These are phyloP conservation scores for Galaxea fascicularis DNA, from an alignment of 92 coral and sea anemone genomes.

Conservation along the genomic window DNA sequence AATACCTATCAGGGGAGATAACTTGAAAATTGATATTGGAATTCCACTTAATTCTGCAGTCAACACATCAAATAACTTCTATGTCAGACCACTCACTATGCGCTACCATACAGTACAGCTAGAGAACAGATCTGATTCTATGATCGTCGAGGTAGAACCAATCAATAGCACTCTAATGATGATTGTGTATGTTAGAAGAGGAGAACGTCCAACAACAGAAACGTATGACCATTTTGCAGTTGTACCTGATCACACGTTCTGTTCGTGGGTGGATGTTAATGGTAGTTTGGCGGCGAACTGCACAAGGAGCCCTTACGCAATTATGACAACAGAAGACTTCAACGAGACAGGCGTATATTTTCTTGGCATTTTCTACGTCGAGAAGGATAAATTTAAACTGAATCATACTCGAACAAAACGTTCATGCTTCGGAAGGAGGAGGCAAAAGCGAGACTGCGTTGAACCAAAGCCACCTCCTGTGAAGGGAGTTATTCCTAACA, in stretches of 20 bases:
- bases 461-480: slow-evolving; percentile 59
- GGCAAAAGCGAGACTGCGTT: slow-evolving; percentile 58
- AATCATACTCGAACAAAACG: slow-evolving; percentile 34
- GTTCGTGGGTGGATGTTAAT: not conserved
- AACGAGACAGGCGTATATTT: slow-evolving; percentile 74
- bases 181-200: slow-evolving; percentile 29
- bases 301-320: slow-evolving; percentile 23
- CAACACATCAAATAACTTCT: slow-evolving; percentile 49
- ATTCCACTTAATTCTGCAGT: slow-evolving; percentile 49
- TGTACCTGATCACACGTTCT: slow-evolving; percentile 54
- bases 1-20: slow-evolving; percentile 64
- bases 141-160: slow-evolving; percentile 58
- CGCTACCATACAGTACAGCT: slow-evolving; percentile 66
- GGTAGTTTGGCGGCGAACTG: slow-evolving; percentile 2
- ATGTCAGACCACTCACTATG: slow-evolving; percentile 73
- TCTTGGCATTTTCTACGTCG: slow-evolving; percentile 73
- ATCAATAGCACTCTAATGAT: slow-evolving; percentile 37
- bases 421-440: slow-evolving; percentile 51
- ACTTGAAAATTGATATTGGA: slow-evolving; percentile 59
- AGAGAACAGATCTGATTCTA: slow-evolving; percentile 47
- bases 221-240: slow-evolving; percentile 17
- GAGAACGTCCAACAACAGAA: slow-evolving; percentile 41
- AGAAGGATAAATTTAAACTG: not conserved
- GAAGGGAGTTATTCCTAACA: slow-evolving; percentile 14
- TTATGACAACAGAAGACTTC: slow-evolving; percentile 63